phyloP scores from a whole-genome alignment of 2,888 invertebrate species.

The Taenaris catops region DNA sequence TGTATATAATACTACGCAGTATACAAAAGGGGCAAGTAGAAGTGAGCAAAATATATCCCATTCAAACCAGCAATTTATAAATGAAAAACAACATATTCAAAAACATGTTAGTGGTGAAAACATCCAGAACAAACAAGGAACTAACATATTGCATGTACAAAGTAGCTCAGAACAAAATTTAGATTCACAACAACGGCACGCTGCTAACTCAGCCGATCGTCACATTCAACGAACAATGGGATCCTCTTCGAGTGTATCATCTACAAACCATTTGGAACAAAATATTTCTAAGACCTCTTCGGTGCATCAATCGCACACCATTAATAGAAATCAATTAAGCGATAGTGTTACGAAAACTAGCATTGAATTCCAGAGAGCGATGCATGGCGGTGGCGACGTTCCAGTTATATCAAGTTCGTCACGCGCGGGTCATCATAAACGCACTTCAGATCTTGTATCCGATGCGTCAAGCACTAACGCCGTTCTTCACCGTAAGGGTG shows the following conservation, averaged over 20 bases:
- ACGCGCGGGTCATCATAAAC: conserved; percentile 81
- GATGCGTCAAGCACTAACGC: conserved; percentile 87
- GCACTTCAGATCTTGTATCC: conserved; percentile 86
- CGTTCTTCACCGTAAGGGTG: conserved; percentile 87
- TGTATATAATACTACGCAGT: conserved; percentile 28
- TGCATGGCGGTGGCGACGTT: conserved; percentile 54
- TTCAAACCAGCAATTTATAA: conserved; percentile 12
- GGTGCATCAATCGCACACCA: conserved; percentile 46
- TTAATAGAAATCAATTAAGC: conserved; percentile 60
- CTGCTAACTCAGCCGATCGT: conserved; percentile 9
- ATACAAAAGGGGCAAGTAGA: conserved; percentile 30
- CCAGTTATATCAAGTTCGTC: conserved; percentile 34
- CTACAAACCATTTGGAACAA: conserved; percentile 30
- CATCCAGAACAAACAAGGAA: conserved; percentile 13
- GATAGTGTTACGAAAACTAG: conserved; percentile 73
- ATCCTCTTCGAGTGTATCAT: conserved; percentile 14
- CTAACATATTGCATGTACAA: conserved; percentile 9
- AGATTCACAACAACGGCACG: conserved; percentile 10
- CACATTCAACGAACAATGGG: conserved; percentile 13
- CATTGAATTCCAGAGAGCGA: conserved; percentile 74
- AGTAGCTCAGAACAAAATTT: conserved; percentile 7
- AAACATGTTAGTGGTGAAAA: conserved; percentile 16
- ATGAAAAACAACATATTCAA: conserved; percentile 15
- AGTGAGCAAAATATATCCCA: conserved; percentile 12
- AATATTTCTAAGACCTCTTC: conserved; percentile 36